A percentile compares a stretch with the other conserved stretches of the same genome.
These are phyloP conservation scores for Dallia pectoralis DNA, from an alignment of 2,797 vertebrate genomes.

Conservation along the genomic window DNA sequence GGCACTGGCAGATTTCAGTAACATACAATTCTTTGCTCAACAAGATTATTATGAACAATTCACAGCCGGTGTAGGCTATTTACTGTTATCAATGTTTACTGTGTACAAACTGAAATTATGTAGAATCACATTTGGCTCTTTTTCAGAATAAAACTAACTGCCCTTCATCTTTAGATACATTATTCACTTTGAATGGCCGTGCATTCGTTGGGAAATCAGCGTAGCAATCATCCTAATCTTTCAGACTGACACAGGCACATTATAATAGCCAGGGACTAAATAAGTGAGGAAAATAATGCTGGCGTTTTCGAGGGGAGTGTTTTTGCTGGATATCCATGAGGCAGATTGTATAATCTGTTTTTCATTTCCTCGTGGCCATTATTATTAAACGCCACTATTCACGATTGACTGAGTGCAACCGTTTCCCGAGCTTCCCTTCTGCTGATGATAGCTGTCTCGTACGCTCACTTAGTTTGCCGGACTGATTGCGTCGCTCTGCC, in stretches of 20 bases:
- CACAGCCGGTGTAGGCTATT: conserved; percentile 17
- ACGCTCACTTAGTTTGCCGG: conserved; percentile 20
- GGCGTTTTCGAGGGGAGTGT: conserved; percentile 10
- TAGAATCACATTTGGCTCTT: conserved; percentile 11
- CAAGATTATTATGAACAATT: conserved; percentile 28
- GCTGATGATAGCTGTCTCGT: conserved; percentile 30
- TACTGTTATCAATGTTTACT: conserved; percentile 21
- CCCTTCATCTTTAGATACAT: conserved; percentile 19
- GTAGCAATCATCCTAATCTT: conserved; percentile 25
- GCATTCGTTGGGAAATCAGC: conserved; percentile 15
- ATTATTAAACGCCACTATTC: conserved; percentile 6
- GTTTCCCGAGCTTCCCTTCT: conserved; percentile 9
- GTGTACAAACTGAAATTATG: neutral
- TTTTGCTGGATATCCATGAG: conserved; percentile 10
- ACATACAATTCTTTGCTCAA: conserved; percentile 7
- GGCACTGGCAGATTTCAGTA: conserved; percentile 32
- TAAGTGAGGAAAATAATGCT: neutral
- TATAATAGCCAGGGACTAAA: conserved; percentile 21
- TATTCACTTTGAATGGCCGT: conserved; percentile 12
- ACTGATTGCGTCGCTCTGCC: conserved; percentile 49
- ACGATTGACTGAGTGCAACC: neutral
- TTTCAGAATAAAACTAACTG: conserved; percentile 20
- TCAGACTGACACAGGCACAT: conserved; percentile 23
- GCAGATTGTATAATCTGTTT: conserved; percentile 20
- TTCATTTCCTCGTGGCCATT: neutral